A percentile compares a stretch with the other conserved stretches of the same genome.
Conservation (phyloP, 1,140 invertebrate genomes). For the Apis mellifera region DNA sequence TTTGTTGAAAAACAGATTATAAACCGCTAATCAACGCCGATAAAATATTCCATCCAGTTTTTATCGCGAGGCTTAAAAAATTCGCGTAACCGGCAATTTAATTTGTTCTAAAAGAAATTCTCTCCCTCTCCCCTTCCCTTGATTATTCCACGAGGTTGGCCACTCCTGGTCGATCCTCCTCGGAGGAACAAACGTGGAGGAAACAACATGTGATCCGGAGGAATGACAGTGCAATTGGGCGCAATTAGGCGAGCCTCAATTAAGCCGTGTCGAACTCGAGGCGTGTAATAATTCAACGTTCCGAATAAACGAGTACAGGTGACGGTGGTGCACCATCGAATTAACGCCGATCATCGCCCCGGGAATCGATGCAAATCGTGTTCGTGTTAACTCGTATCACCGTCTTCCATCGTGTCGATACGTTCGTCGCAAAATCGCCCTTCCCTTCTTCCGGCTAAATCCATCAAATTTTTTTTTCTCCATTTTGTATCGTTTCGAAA, state of each 20-base stretch:
- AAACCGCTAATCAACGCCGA: background rate
- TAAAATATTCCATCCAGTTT: background rate
- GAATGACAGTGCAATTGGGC: background rate
- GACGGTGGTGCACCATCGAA: background rate
- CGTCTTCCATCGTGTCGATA: conserved; percentile 4
- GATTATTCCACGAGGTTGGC: background rate
- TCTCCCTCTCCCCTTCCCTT: too few species aligned
- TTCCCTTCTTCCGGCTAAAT: background rate
- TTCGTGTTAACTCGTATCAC: background rate
- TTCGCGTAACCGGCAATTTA: background rate
- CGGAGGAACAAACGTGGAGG: background rate
- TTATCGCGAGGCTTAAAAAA: background rate
- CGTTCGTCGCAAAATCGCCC: background rate
- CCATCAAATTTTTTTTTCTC: conserved; percentile 11
- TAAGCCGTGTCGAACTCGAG: background rate
- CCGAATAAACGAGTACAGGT: conserved; percentile 32
- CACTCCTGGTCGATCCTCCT: too few species aligned
- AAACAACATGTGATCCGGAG: background rate
- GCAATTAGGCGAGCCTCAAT: conserved; percentile 36
- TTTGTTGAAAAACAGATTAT: background rate
- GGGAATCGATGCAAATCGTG: conserved; percentile 39
- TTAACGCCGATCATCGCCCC: conserved; percentile 55
- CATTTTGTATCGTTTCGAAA: too few species aligned
- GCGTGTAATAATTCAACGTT: conserved; percentile 50
- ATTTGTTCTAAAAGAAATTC: too few species aligned